Evolutionary conservation across 2,113 vertebrate species (phyloP).

Genomic region (Eclectus roratus): DNA sequence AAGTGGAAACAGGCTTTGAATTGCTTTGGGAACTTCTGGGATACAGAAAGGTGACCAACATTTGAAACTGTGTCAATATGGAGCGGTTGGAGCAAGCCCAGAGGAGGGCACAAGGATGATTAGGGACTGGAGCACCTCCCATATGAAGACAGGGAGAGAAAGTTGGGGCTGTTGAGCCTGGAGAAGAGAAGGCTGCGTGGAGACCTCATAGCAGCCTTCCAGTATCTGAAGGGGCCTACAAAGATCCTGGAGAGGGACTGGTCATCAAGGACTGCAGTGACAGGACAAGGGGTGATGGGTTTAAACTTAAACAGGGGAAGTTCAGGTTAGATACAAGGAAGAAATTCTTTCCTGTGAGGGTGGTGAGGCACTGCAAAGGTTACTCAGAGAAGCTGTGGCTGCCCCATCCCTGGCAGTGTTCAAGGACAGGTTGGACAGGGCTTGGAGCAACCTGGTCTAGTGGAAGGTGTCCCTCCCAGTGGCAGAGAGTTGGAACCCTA

Average conservation of each 20-base stretch:
- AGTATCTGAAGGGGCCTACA: neutral
- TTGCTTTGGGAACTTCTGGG: neutral
- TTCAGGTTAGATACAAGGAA: neutral
- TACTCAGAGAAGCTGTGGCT: neutral
- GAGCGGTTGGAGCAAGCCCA: neutral
- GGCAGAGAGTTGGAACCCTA: neutral
- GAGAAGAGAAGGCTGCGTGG: neutral
- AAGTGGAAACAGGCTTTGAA: neutral
- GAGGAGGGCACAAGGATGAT: neutral
- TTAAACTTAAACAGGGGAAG: neutral
- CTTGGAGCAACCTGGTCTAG: neutral
- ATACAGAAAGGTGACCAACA: neutral
- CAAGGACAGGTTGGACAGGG: neutral
- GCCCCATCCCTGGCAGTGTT: neutral
- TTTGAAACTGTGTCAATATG: neutral
- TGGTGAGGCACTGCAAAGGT: neutral
- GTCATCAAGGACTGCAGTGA: neutral
- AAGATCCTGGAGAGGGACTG: neutral
- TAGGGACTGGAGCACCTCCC: neutral
- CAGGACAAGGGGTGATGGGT: neutral
- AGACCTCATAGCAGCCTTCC: neutral
- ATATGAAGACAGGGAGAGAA: neutral
- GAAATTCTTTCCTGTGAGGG: neutral
- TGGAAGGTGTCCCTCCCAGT: neutral
- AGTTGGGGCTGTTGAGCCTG: neutral